A percentile compares a stretch with the other conserved stretches of the same genome.
Evolutionary conservation across 2,113 vertebrate genomes (phyloP).

Genomic region (Okapia johnstoni): DNA sequence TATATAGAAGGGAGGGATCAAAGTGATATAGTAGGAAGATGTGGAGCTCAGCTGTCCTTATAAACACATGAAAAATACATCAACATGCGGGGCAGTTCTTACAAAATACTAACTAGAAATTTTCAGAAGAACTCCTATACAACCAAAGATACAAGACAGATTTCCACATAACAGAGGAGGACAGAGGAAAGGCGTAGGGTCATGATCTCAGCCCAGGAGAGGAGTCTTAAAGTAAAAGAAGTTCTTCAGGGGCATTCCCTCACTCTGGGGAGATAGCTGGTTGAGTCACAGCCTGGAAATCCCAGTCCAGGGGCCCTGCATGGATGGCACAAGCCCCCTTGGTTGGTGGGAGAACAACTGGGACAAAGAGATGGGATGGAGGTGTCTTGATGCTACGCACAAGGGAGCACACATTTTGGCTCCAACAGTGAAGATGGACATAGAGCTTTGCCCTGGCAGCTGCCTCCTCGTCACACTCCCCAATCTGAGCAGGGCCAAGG

Average conservation of each 20-base stretch:
- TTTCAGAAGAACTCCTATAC: not conserved
- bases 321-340: not conserved
- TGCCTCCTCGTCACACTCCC: not conserved
- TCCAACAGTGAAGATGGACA: not conserved
- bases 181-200: not conserved
- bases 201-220: not conserved
- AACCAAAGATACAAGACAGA: not conserved
- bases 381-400: not conserved
- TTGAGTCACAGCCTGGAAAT: not conserved
- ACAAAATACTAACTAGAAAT: not conserved
- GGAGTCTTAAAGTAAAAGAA: not conserved
- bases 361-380: not conserved
- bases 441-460: not conserved
- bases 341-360: not conserved
- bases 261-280: not conserved
- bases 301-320: not conserved
- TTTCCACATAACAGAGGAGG: not conserved
- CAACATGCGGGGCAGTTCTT: not conserved
- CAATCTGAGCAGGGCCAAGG: not conserved
- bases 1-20: not conserved
- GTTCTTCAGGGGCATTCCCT: not conserved
- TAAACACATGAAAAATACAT: not conserved
- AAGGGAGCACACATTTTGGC: not conserved
- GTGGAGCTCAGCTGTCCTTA: not conserved
- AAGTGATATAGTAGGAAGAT: not conserved